Evolutionary conservation across 2,888 invertebrate species (phyloP).

Genomic region (Chymomyza procnemis): DNA sequence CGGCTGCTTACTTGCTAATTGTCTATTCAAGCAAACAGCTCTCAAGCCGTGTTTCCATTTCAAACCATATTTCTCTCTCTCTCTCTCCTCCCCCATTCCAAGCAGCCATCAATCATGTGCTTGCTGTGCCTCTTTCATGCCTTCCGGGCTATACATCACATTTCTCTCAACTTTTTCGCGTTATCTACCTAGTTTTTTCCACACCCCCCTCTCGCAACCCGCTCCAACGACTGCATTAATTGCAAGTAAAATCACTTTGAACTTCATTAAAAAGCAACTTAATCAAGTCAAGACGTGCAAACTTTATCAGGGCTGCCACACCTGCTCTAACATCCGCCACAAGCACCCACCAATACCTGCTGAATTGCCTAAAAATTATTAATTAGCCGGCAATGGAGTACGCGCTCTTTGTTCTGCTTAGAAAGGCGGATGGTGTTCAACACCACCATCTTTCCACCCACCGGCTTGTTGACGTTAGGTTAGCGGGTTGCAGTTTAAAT

Average conservation of each 20-base stretch:
- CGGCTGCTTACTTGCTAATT: too few species aligned
- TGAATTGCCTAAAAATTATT: slow-evolving; percentile 72
- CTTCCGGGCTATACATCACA: background rate
- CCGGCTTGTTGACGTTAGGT: too few species aligned
- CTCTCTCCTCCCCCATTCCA: background rate
- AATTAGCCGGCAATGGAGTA: slow-evolving; percentile 46
- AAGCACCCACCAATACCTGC: slow-evolving; percentile 18
- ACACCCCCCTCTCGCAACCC: background rate
- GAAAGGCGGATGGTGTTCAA: background rate
- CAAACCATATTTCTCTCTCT: too few species aligned
- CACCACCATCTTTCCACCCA: too few species aligned
- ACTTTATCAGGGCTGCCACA: background rate
- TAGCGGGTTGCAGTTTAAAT: background rate
- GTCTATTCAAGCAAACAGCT: too few species aligned
- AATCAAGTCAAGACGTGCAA: slow-evolving; percentile 45
- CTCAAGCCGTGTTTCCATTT: too few species aligned
- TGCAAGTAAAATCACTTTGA: slow-evolving; percentile 68
- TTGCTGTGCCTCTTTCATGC: too few species aligned
- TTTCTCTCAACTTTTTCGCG: background rate
- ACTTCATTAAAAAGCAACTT: slow-evolving; percentile 71
- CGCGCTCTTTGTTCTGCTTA: background rate
- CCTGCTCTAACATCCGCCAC: background rate
- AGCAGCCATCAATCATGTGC: background rate
- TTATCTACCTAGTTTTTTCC: too few species aligned
- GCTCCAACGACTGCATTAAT: slow-evolving; percentile 43